phyloP scores from a whole-genome alignment of 2,797 vertebrate genomes.

The Champsocephalus esox region DNA sequence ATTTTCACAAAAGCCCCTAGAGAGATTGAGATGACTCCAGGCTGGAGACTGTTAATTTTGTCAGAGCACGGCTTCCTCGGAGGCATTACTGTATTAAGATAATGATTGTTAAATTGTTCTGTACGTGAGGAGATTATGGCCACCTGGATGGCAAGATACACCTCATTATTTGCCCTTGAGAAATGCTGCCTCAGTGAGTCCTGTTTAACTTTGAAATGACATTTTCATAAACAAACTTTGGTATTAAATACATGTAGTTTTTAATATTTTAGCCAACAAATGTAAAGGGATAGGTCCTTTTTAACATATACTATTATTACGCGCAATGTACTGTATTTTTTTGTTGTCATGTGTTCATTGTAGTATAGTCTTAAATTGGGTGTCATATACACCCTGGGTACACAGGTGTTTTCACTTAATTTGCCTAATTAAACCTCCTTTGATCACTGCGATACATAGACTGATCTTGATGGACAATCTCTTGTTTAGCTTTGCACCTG shows the following conservation, averaged over 20 bases:
- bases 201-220: constrained; percentile 21
- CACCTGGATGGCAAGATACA: constrained; percentile 21
- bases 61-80: constrained; percentile 14
- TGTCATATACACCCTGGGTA: neutral
- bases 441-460: neutral
- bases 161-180: constrained; percentile 8
- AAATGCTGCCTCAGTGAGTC: constrained; percentile 11
- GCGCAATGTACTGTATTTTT: neutral
- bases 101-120: constrained; percentile 40
- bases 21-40: constrained; percentile 17
- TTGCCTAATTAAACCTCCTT: neutral
- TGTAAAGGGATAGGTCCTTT: neutral
- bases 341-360: too few relatives aligned
- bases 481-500: neutral
- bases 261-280: neutral
- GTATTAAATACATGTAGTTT: neutral
- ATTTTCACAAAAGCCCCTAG: neutral
- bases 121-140: constrained; percentile 29
- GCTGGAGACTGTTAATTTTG: constrained; percentile 36
- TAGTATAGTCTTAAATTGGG: neutral
- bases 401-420: neutral
- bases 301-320: neutral
- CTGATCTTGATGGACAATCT: neutral
- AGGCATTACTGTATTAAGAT: constrained; percentile 37
- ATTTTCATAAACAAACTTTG: constrained; percentile 18